Conservation (phyloP, 2,888 invertebrate species). For the Agonopterix arenella region DNA sequence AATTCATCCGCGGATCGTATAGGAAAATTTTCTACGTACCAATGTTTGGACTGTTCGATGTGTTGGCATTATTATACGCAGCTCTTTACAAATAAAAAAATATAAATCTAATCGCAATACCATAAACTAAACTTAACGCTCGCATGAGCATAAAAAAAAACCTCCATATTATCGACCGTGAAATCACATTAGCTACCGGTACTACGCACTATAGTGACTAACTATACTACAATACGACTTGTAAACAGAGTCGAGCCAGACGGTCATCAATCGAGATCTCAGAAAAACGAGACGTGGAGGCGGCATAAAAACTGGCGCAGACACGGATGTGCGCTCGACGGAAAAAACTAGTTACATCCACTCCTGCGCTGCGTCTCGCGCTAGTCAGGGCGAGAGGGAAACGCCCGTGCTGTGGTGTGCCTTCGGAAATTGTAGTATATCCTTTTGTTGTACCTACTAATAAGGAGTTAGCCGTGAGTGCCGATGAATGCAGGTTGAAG, state of each 20-base stretch:
- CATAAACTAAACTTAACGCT: neutral
- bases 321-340: slow-evolving; percentile 53
- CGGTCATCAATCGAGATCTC: slow-evolving; percentile 52
- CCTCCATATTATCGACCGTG: neutral
- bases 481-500: too few relatives aligned
- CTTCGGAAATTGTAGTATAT: neutral
- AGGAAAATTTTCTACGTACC: too few relatives aligned
- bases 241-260: slow-evolving; percentile 24
- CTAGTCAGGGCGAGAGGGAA: neutral
- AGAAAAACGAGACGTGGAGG: slow-evolving; percentile 49
- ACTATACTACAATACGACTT: neutral
- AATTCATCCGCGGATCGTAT: too few relatives aligned
- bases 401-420: neutral
- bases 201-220: neutral
- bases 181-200: neutral
- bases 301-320: slow-evolving; percentile 55
- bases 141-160: neutral
- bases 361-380: slow-evolving; percentile 23
- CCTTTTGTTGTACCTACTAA: neutral
- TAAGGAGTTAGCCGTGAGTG: too few relatives aligned
- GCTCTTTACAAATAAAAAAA: too few relatives aligned
- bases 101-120: too few relatives aligned
- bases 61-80: too few relatives aligned
- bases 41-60: too few relatives aligned
- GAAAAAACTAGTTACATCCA: slow-evolving; percentile 55